Evolutionary conservation across 1,140 invertebrate genomes (phyloP), one percentile per base, ranked within the genome.

Genomic region (Scaptomyza hsui): DNA sequence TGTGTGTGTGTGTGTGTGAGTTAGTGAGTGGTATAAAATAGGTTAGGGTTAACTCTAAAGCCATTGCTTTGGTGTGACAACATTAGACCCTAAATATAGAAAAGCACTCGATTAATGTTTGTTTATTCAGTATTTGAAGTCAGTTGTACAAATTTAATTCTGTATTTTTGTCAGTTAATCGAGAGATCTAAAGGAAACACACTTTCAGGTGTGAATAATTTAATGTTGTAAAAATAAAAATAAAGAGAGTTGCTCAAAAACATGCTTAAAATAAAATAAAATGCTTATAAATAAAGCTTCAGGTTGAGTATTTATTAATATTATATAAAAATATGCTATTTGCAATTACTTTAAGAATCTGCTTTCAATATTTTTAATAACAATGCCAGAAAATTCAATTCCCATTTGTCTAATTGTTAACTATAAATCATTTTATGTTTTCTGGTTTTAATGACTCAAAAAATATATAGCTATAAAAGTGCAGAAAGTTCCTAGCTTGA

Each of bases 171-270:
- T 45, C 15, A 52, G 68, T 63, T 52, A 72, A 72, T 39, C 62
- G 53, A 65, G 45, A 24, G 24, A 24, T 24, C 24, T 24, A 24
- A 24, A 4, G 0, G 6, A 24, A 24, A 24, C 24, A 75, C 45
- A n/a, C 42, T 41, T 19, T 7, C 29, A 62, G 44, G 29, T 70
- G 44, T 60, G 59, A 57, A 77, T 82, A 83, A 83, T 83, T 83
- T 83, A 83, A 72, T 71, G 63, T 47, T 15, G 37, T 48, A 57
- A 59, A 57, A 45, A 78, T 44, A 59, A 65, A 15, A 51, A 64
- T 35, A 51, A 56, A 24, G 1, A 24, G 12, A 21, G 4, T 9
- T 18, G 16, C 41, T 44, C n/a, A n/a, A n/a, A 9, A 44, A 44
- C 16, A 44, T 44, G 4, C 41, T 10, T 16, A 18, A 3, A 4